These are phyloP conservation scores for Calyptomena viridis DNA, from an alignment of 2,113 vertebrate species.

Conservation along the genomic window DNA sequence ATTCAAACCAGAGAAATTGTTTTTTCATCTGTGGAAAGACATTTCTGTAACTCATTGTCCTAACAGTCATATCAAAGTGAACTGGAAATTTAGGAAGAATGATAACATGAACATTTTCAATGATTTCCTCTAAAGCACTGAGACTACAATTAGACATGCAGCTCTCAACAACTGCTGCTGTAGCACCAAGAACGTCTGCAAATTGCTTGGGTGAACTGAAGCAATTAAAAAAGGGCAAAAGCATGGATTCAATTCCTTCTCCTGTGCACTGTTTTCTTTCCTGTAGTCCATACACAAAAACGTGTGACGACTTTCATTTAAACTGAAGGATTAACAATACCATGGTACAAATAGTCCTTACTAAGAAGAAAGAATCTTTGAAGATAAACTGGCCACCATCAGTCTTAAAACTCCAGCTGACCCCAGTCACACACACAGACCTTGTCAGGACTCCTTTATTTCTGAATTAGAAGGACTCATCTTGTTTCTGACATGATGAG, in stretches of 20 bases:
- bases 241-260: neutral
- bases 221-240: neutral
- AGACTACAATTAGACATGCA: neutral
- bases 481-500: neutral
- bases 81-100: neutral
- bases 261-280: neutral
- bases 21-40: neutral
- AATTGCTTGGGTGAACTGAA: neutral
- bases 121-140: neutral
- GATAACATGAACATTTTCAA: neutral
- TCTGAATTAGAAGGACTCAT: neutral
- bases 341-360: neutral
- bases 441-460: neutral
- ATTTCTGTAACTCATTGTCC: neutral
- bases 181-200: neutral
- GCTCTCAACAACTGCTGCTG: neutral
- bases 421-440: neutral
- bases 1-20: neutral
- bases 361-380: neutral
- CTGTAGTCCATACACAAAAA: neutral
- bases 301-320: neutral
- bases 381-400: neutral
- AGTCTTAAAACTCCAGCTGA: neutral
- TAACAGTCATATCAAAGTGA: neutral
- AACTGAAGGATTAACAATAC: neutral